Percentiles rank a stretch among this genome's conserved stretches.
Conservation (phyloP, 2,888 invertebrate species). For the Gryllus longicercus region DNA sequence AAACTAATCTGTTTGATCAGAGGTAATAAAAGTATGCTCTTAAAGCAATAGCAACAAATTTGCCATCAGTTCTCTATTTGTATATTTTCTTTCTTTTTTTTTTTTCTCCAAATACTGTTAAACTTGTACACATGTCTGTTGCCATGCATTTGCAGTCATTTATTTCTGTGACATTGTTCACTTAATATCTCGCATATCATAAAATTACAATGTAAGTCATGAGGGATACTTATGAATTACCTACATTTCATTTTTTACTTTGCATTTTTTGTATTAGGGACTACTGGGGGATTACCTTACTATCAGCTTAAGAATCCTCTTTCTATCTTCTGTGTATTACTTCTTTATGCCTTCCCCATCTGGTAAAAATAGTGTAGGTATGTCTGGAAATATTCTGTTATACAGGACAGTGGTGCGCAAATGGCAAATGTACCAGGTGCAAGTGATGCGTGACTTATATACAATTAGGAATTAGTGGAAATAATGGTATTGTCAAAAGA, state of each 20-base stretch:
- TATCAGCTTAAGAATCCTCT: background rate
- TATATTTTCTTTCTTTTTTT: too few species aligned
- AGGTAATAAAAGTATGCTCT: too few species aligned
- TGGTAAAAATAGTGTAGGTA: background rate
- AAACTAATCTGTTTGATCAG: background rate
- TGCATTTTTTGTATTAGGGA: background rate
- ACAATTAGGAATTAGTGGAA: background rate
- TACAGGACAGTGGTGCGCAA: background rate
- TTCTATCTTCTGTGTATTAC: constrained; percentile 8
- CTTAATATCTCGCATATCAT: too few species aligned
- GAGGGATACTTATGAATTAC: too few species aligned
- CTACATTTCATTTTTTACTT: background rate
- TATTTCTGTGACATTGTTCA: too few species aligned
- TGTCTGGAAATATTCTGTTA: constrained; percentile 17
- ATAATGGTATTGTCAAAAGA: background rate
- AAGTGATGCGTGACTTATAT: background rate
- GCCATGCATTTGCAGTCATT: too few species aligned
- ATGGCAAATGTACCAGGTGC: background rate
- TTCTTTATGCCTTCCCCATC: background rate
- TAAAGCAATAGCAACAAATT: too few species aligned
- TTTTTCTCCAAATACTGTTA: too few species aligned
- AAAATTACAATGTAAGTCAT: too few species aligned
- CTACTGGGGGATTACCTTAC: background rate
- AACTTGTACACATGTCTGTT: too few species aligned
- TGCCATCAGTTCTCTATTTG: too few species aligned